Evolutionary conservation across 2,888 invertebrate genomes (phyloP).

Genomic region (Lucinisca nassula): DNA sequence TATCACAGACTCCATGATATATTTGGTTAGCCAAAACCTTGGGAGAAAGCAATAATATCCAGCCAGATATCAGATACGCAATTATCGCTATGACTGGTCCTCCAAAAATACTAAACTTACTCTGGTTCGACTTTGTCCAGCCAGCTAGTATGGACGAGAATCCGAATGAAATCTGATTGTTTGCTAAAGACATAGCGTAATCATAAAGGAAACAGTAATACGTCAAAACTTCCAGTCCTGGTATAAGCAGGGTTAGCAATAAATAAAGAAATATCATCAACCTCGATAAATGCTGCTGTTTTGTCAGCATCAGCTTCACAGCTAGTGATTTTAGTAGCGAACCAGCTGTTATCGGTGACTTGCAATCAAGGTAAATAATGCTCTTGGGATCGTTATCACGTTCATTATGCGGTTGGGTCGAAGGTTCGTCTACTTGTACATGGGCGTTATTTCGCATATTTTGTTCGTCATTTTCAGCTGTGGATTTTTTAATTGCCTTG

Average conservation of each 20-base stretch:
- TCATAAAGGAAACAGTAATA: neutral
- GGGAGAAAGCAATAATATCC: neutral
- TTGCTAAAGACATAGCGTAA: neutral
- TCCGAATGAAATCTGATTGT: neutral
- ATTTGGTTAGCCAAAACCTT: neutral
- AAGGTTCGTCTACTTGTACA: neutral
- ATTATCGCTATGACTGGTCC: neutral
- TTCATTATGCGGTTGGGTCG: neutral
- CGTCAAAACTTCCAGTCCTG: neutral
- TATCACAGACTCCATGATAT: neutral
- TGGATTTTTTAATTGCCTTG: neutral
- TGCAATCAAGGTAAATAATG: neutral
- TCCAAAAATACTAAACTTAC: neutral
- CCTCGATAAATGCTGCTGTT: neutral
- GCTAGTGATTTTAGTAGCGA: neutral
- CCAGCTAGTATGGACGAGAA: neutral
- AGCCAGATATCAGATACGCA: neutral
- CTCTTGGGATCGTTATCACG: neutral
- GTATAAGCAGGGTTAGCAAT: neutral
- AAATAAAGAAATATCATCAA: neutral
- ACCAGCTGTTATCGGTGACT: neutral
- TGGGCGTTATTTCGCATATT: neutral
- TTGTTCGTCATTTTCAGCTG: neutral
- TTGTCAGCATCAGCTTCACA: neutral
- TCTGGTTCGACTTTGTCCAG: neutral